These are phyloP conservation scores for Acronicta alni DNA, from an alignment of 2,888 invertebrate genomes.

Conservation along the genomic window DNA sequence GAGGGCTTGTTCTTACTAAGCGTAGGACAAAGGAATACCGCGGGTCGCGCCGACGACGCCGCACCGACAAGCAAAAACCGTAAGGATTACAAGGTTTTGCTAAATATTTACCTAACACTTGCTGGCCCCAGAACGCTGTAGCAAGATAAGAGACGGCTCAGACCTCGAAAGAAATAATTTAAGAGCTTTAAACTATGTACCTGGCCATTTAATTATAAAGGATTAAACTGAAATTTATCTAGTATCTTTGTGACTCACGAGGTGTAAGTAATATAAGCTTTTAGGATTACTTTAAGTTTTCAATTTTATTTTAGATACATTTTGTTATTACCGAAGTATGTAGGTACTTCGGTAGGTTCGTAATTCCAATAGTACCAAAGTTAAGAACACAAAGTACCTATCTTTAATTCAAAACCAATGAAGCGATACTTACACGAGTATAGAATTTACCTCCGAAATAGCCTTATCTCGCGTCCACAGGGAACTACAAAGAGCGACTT, in stretches of 20 bases:
- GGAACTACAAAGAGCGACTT: conserved; percentile 65
- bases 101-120: conserved; percentile 83
- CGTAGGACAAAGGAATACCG: conserved; percentile 73
- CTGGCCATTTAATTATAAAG: conserved; percentile 24
- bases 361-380: conserved; percentile 38
- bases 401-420: conserved; percentile 62
- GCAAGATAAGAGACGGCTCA: conserved; percentile 57
- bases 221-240: conserved; percentile 48
- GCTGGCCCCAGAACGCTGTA: conserved; percentile 58
- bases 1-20: conserved; percentile 68
- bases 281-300: conserved; percentile 40
- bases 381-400: conserved; percentile 46
- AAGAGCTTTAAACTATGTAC: conserved; percentile 44
- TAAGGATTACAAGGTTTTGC: conserved; percentile 77
- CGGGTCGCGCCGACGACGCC: conserved; percentile 39
- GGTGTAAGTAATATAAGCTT: conserved; percentile 42
- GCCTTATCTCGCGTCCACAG: conserved; percentile 67
- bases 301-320: conserved; percentile 44
- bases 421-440: conserved; percentile 60
- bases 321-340: conserved; percentile 22
- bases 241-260: conserved; percentile 34
- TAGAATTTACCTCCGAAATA: conserved; percentile 64
- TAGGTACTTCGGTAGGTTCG: conserved; percentile 27
- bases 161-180: conserved; percentile 60
- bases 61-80: conserved; percentile 72